Conservation (phyloP, 92 coral and sea anemone genomes). For the Scolanthus callimorphus region DNA sequence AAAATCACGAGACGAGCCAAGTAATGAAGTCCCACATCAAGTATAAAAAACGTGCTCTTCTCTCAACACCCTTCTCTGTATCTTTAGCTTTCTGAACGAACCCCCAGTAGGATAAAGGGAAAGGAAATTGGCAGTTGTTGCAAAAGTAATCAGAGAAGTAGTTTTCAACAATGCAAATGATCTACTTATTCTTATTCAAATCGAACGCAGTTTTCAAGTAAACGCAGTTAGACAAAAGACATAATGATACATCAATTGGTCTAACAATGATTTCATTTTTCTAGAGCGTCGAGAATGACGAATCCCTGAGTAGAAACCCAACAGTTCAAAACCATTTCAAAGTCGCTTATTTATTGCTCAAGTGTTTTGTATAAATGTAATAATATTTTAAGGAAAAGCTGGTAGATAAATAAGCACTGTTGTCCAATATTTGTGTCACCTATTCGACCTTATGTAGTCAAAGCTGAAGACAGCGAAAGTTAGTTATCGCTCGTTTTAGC, state of each 20-base stretch:
- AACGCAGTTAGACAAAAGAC: conserved; percentile 69
- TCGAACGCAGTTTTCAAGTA: conserved; percentile 74
- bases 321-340: too few relatives aligned
- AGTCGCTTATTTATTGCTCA: not conserved
- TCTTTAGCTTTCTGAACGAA: conserved; percentile 18
- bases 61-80: too few relatives aligned
- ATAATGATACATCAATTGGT: conserved; percentile 73
- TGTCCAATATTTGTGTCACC: not conserved
- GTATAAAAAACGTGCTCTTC: too few relatives aligned
- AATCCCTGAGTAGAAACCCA: too few relatives aligned
- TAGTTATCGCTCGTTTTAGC: not conserved
- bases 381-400: not conserved
- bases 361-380: not conserved
- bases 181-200: conserved; percentile 97
- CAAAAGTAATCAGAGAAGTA: conserved; percentile 77
- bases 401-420: not conserved
- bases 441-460: not conserved
- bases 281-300: conserved; percentile 62
- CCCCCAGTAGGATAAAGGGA: conserved; percentile 16
- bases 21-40: too few relatives aligned
- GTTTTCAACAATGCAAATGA: conserved; percentile 89
- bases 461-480: not conserved
- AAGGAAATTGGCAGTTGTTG: conserved; percentile 54
- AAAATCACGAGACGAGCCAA: conserved; percentile 12
- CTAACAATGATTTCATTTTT: conserved; percentile 57